Evolutionary conservation across 2,888 invertebrate genomes (phyloP).

Genomic region (Morpho helenor): DNA sequence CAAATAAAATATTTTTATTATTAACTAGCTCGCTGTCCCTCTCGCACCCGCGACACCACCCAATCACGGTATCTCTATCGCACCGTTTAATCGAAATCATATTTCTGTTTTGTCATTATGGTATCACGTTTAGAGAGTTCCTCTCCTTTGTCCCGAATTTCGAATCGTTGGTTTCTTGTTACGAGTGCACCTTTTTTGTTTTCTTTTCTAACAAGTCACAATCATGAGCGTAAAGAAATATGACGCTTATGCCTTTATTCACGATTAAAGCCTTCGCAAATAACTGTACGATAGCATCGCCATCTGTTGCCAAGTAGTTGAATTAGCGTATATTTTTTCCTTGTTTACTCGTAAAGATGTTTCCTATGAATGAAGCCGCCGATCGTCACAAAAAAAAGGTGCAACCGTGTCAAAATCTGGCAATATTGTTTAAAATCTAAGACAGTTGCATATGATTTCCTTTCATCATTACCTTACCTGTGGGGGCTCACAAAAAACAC

Average conservation of each 20-base stretch:
- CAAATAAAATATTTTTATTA: constrained; percentile 79
- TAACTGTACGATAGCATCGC: constrained; percentile 36
- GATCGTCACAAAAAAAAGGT: constrained; percentile 36
- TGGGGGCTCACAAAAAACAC: constrained; percentile 73
- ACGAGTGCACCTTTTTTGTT: constrained; percentile 61
- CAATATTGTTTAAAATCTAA: constrained; percentile 73
- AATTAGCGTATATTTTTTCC: constrained; percentile 41
- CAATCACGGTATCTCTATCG: constrained; percentile 51
- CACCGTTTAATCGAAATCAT: constrained; percentile 76
- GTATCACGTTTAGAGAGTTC: constrained; percentile 74
- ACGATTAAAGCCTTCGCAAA: constrained; percentile 30
- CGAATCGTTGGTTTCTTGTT: constrained; percentile 73
- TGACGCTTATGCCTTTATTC: constrained; percentile 41
- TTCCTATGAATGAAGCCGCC: constrained; percentile 66
- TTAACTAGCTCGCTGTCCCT: constrained; percentile 64
- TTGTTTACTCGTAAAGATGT: constrained; percentile 43
- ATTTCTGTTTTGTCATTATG: constrained; percentile 80
- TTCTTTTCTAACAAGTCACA: constrained; percentile 55
- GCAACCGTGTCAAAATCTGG: constrained; percentile 72
- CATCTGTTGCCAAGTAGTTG: constrained; percentile 64
- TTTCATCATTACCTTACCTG: constrained; percentile 74
- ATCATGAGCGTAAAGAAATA: constrained; percentile 44
- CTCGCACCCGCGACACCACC: constrained; percentile 47
- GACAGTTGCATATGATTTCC: constrained; percentile 71
- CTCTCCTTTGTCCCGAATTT: constrained; percentile 72